A percentile compares a stretch with the other conserved stretches of the same genome.
Evolutionary conservation across 2,888 invertebrate genomes (phyloP).

Genomic region (Habrosyne pyritoides): DNA sequence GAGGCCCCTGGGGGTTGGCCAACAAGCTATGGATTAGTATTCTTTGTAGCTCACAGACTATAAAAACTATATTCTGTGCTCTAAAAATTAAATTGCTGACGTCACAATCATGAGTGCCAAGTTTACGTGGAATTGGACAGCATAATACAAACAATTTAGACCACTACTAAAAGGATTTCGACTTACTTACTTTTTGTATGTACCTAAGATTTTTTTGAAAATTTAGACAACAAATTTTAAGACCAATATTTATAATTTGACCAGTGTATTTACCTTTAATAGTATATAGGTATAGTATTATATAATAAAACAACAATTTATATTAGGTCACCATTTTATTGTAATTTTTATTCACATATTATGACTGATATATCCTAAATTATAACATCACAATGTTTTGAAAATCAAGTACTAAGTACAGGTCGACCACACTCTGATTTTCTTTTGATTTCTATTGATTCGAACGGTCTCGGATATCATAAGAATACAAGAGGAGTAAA

Average conservation of each 20-base stretch:
- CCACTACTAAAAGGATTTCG: no score
- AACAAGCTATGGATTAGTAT: no score
- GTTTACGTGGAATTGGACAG: no score
- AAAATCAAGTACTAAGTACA: not conserved
- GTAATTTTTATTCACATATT: not conserved
- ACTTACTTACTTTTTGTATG: no score
- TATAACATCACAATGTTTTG: not conserved
- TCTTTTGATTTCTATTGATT: not conserved
- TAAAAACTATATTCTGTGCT: no score
- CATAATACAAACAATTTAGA: no score
- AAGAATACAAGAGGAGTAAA: not conserved
- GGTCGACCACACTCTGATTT: not conserved
- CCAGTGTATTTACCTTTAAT: not conserved
- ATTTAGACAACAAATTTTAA: not conserved
- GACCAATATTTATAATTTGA: not conserved
- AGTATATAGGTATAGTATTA: not conserved
- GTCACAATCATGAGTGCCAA: no score
- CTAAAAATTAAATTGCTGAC: no score
- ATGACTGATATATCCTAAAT: not conserved
- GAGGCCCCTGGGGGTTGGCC: no score
- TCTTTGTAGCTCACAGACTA: no score
- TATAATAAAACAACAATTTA: not conserved
- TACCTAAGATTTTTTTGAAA: no score
- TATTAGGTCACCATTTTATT: not conserved
- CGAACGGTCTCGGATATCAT: not conserved